Conservation (phyloP, 2,113 vertebrate genomes). For the Tragelaphus scriptus region DNA sequence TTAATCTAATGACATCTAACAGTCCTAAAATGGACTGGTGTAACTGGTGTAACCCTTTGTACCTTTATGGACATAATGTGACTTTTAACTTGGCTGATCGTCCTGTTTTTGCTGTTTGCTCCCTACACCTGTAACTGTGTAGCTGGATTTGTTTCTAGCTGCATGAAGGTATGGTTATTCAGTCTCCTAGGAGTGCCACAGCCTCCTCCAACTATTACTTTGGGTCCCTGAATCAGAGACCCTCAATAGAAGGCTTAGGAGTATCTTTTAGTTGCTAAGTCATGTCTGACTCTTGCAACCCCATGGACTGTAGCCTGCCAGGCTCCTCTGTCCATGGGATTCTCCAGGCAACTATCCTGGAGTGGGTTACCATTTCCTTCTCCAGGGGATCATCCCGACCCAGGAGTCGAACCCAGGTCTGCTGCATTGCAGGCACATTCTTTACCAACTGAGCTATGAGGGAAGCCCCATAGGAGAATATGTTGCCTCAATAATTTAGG, state of each 20-base stretch:
- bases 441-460: too few relatives aligned
- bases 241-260: not conserved
- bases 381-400: not conserved
- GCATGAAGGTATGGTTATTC: not conserved
- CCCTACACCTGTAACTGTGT: not conserved
- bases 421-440: too few relatives aligned
- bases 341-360: not conserved
- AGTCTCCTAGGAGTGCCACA: not conserved
- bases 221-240: not conserved
- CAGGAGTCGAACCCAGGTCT: too few relatives aligned
- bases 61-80: not conserved
- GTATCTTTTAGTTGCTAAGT: not conserved
- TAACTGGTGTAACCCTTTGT: not conserved
- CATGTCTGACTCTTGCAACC: not conserved
- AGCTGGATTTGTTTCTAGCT: not conserved
- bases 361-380: not conserved
- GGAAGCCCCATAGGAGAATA: too few relatives aligned
- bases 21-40: not conserved
- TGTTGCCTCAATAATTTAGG: too few relatives aligned
- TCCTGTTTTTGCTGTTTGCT: not conserved
- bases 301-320: not conserved
- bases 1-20: not conserved
- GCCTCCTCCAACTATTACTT: not conserved
- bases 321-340: not conserved
- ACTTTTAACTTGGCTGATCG: not conserved